phyloP scores from a whole-genome alignment of 2,888 invertebrate species.

The Fissipunctia ypsillon region DNA sequence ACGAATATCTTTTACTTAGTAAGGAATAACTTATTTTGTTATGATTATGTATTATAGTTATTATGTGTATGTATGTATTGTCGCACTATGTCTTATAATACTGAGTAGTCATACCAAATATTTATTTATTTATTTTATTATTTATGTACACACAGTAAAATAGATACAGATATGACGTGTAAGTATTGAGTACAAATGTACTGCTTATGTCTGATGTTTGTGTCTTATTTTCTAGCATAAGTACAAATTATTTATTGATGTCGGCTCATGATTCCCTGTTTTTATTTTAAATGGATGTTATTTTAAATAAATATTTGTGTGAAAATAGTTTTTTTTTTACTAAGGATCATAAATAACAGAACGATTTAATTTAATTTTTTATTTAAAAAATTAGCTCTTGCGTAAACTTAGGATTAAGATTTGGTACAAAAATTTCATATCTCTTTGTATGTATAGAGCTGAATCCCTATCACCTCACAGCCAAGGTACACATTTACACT shows the following conservation, averaged over 20 bases:
- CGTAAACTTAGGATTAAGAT: conserved; percentile 71
- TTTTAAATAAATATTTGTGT: conserved; percentile 71
- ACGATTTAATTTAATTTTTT: conserved; percentile 65
- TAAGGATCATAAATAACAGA: conserved; percentile 35
- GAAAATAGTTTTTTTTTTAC: conserved; percentile 72
- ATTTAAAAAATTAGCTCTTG: conserved; percentile 74
- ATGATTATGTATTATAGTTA: conserved; percentile 24
- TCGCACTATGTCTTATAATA: conserved; percentile 38
- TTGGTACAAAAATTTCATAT: conserved; percentile 77
- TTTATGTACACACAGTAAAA: no score
- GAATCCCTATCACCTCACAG: conserved; percentile 82
- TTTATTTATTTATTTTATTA: no score
- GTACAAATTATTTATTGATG: conserved; percentile 60
- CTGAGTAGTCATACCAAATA: conserved; percentile 40
- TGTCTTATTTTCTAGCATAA: no score
- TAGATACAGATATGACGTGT: no score
- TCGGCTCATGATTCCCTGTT: conserved; percentile 60
- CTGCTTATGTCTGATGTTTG: no score
- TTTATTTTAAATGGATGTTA: conserved; percentile 65
- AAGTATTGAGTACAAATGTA: no score
- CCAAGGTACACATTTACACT: conserved; percentile 76
- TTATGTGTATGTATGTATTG: conserved; percentile 22
- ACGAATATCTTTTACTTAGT: conserved; percentile 27
- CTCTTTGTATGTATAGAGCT: conserved; percentile 71
- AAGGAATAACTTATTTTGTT: conserved; percentile 48